Evolutionary conservation across 2,797 vertebrate genomes (phyloP).

Genomic region (Crenichthys baileyi): DNA sequence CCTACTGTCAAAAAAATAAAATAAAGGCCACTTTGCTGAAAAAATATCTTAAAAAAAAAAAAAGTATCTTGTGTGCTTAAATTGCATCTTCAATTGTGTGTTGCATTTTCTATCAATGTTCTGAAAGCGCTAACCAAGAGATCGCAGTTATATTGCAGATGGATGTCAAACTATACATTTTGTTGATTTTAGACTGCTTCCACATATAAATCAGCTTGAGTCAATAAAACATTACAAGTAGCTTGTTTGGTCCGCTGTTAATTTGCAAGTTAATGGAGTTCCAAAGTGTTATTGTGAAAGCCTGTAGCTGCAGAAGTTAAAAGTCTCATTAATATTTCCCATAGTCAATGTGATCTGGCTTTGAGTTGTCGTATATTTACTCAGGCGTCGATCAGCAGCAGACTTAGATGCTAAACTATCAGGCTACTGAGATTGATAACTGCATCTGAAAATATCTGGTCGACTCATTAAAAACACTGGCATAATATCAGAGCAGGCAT

Average conservation of each 20-base stretch:
- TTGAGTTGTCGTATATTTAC: constrained; percentile 1
- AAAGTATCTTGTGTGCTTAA: neutral
- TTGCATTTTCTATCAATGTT: neutral
- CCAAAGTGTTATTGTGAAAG: constrained; percentile 2
- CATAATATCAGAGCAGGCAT: neutral
- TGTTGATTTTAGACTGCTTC: constrained; percentile 1
- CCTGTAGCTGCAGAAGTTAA: constrained; percentile 8
- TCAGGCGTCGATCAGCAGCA: neutral
- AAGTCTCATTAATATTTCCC: constrained; percentile 17
- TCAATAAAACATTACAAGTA: constrained; percentile 2
- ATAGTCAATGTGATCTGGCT: constrained; percentile 6
- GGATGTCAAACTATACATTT: neutral
- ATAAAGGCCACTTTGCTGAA: too few relatives aligned
- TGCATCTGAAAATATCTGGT: constrained; percentile 2
- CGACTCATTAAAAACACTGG: neutral
- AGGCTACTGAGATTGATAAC: constrained; percentile 5
- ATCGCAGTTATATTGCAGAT: neutral
- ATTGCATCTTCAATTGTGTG: neutral
- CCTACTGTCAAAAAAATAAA: too few relatives aligned
- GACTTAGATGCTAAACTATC: neutral
- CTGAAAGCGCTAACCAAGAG: neutral
- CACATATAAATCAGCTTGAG: constrained; percentile 1
- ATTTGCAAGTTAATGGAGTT: constrained; percentile 3
- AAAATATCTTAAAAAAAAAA: too few relatives aligned
- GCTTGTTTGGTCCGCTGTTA: constrained; percentile 11